These are phyloP conservation scores for Phallusia fumigata DNA, from an alignment of 23 tunicate genomes.

Conservation along the genomic window DNA sequence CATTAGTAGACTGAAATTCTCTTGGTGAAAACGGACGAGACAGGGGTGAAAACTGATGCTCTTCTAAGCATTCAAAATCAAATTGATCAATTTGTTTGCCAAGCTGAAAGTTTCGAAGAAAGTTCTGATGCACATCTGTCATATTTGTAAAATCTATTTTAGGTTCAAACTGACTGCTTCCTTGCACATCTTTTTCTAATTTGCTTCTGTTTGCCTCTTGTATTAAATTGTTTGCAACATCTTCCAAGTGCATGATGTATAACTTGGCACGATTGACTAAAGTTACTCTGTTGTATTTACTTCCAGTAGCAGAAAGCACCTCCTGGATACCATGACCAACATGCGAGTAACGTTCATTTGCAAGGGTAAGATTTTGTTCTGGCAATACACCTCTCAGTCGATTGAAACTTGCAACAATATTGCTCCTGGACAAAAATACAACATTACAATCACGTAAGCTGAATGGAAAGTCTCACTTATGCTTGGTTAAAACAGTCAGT, in stretches of 20 bases:
- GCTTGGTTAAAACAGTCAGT: not conserved
- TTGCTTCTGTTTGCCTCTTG: not conserved
- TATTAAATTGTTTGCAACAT: not conserved
- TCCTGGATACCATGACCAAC: not conserved
- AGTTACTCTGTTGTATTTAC: constrained; percentile 2
- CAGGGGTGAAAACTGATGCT: not conserved
- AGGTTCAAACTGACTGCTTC: not conserved
- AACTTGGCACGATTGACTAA: not conserved
- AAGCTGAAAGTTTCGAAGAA: not conserved
- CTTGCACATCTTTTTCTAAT: too few species aligned
- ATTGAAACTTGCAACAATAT: not conserved
- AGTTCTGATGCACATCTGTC: constrained; percentile 4
- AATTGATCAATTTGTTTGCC: not conserved
- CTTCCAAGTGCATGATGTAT: not conserved
- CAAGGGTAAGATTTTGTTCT: not conserved
- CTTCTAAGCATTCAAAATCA: not conserved
- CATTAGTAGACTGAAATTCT: not conserved
- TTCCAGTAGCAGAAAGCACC: not conserved
- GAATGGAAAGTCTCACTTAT: not conserved
- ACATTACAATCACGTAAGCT: not conserved
- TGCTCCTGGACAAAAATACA: not conserved
- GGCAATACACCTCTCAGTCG: not conserved
- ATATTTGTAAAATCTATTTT: not conserved
- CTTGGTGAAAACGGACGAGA: not conserved
- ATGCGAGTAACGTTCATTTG: not conserved